These are phyloP conservation scores for Pseudococcus longispinus DNA, from an alignment of 2,888 invertebrate species.

Conservation along the genomic window DNA sequence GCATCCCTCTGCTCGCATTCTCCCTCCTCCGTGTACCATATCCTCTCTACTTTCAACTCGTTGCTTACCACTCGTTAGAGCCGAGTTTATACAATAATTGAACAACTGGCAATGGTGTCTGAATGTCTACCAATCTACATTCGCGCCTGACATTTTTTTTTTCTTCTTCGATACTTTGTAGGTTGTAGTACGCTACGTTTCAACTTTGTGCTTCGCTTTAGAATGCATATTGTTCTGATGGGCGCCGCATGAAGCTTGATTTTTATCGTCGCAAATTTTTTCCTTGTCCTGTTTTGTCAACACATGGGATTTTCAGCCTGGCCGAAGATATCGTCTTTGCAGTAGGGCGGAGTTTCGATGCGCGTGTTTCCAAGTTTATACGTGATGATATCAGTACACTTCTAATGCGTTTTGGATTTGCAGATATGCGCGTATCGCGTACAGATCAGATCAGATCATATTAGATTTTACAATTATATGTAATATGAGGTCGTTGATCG, in stretches of 20 bases:
- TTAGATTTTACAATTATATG: too few species aligned
- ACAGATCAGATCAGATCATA: neutral
- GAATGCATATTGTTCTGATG: neutral
- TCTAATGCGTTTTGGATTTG: neutral
- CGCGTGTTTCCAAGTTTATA: neutral
- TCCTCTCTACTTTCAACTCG: slow-evolving; percentile 20
- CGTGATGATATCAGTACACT: neutral
- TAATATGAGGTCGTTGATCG: neutral
- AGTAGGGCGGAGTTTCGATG: neutral
- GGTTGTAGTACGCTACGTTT: neutral
- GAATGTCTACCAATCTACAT: slow-evolving; percentile 54
- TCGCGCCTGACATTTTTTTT: slow-evolving; percentile 41
- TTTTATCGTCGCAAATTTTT: neutral
- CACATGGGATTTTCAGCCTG: neutral
- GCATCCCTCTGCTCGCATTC: neutral
- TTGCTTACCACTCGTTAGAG: slow-evolving; percentile 36
- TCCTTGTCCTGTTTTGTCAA: neutral
- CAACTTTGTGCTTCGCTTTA: neutral
- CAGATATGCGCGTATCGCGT: neutral
- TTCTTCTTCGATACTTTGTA: neutral
- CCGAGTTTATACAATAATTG: slow-evolving; percentile 46
- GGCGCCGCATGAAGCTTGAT: neutral
- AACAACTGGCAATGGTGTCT: slow-evolving; percentile 53
- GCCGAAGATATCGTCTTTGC: neutral
- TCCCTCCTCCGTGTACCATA: neutral